Conservation (phyloP, 2,888 invertebrate species). For the Cyclophora punctaria region DNA sequence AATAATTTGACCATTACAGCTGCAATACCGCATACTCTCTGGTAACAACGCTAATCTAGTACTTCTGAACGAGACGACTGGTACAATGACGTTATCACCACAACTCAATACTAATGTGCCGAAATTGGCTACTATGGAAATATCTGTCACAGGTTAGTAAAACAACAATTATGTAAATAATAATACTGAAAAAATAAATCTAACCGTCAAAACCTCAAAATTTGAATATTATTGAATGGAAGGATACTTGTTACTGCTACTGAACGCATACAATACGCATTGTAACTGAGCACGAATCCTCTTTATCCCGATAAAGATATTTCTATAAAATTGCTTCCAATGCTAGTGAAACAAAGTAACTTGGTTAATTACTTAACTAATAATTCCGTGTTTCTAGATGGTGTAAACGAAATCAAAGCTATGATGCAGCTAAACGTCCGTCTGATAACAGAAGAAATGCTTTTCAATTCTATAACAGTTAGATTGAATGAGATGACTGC, state of each 20-base stretch:
- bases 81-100: slow-evolving; percentile 90
- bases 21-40: slow-evolving; percentile 87
- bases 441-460: slow-evolving; percentile 94
- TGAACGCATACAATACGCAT: too few relatives aligned
- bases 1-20: slow-evolving; percentile 39
- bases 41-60: slow-evolving; percentile 96
- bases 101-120: slow-evolving; percentile 97
- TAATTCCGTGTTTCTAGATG: slow-evolving; percentile 75
- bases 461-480: slow-evolving; percentile 95
- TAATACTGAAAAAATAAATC: not conserved
- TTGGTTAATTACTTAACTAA: too few relatives aligned
- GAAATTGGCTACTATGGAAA: slow-evolving; percentile 93
- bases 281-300: too few relatives aligned
- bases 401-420: slow-evolving; percentile 94
- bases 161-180: not conserved
- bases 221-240: too few relatives aligned
- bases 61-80: slow-evolving; percentile 86
- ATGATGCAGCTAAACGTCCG: slow-evolving; percentile 93
- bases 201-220: not conserved
- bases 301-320: too few relatives aligned
- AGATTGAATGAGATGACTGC: slow-evolving; percentile 94
- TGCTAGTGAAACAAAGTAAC: too few relatives aligned
- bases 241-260: too few relatives aligned
- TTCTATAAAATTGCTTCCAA: too few relatives aligned
- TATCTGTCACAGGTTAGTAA: slow-evolving; percentile 85